phyloP scores from a whole-genome alignment of 2,113 vertebrate genomes.

The Corythoichthys intestinalis region DNA sequence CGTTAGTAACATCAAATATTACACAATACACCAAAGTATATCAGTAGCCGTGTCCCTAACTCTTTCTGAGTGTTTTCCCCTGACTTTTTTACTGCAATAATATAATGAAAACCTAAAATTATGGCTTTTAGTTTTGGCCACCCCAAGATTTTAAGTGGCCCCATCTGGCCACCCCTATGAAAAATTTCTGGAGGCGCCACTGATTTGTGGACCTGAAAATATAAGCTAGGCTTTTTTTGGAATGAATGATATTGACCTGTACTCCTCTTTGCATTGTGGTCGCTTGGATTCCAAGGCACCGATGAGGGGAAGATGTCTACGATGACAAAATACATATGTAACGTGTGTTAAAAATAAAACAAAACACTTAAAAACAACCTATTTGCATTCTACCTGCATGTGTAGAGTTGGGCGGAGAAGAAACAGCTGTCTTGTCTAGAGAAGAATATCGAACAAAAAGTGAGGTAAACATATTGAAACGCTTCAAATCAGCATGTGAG shows the following conservation, averaged over 20 bases:
- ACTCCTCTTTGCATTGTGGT: slow-evolving; percentile 46
- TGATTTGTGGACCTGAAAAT: neutral
- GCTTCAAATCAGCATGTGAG: no score
- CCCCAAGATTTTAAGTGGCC: no score
- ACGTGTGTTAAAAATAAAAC: neutral
- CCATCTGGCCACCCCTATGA: no score
- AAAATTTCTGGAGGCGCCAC: no score
- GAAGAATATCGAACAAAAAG: neutral
- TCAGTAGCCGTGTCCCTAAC: no score
- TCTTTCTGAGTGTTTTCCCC: no score
- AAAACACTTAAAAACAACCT: no score
- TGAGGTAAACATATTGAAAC: neutral
- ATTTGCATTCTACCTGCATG: slow-evolving; percentile 44
- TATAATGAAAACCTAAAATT: no score
- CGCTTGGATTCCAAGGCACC: slow-evolving; percentile 60
- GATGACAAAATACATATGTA: slow-evolving; percentile 8
- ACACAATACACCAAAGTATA: no score
- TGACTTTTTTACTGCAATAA: no score
- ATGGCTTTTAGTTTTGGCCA: no score
- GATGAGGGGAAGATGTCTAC: slow-evolving; percentile 50
- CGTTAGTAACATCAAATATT: no score
- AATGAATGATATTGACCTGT: slow-evolving; percentile 63
- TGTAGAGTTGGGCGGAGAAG: slow-evolving; percentile 43
- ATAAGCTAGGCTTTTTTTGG: neutral
- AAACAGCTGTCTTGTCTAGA: slow-evolving; percentile 34